These are phyloP conservation scores for Seriola rivoliana DNA, from an alignment of 2,113 vertebrate genomes.

Conservation along the genomic window DNA sequence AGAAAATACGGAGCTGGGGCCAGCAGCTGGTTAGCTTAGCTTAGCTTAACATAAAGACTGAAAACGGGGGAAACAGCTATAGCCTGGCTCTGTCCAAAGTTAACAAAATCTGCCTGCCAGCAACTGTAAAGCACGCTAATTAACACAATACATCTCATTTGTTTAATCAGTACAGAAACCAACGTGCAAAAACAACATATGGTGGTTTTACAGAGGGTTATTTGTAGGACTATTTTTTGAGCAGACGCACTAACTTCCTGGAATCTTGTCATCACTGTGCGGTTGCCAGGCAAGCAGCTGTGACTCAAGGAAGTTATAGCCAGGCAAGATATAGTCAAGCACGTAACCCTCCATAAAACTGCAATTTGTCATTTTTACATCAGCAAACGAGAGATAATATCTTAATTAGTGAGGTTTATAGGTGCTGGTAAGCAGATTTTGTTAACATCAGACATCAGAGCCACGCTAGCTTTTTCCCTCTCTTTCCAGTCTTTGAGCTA, in stretches of 20 bases:
- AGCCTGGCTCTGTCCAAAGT: slow-evolving; percentile 8
- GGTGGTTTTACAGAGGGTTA: background rate
- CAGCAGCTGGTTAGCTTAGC: background rate
- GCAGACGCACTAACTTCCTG: background rate
- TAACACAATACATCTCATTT: slow-evolving; percentile 14
- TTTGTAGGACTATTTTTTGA: background rate
- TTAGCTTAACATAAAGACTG: background rate
- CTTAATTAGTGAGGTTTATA: slow-evolving; percentile 14
- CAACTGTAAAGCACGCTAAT: slow-evolving; percentile 7
- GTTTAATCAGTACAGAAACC: background rate
- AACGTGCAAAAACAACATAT: background rate
- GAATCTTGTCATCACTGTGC: background rate
- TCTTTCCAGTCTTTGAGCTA: background rate
- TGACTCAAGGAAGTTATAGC: background rate
- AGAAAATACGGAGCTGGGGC: background rate
- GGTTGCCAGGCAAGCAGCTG: background rate
- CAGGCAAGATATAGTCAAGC: background rate
- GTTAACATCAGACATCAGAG: background rate
- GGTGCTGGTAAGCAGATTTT: slow-evolving; percentile 2
- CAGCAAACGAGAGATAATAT: background rate
- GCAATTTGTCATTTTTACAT: slow-evolving; percentile 11
- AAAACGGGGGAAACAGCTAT: background rate
- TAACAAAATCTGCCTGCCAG: slow-evolving; percentile 1
- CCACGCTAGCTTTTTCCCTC: background rate
- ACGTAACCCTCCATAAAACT: background rate